Evolutionary conservation across 37 sponge, comb jelly and placozoan species (phyloP).

Genomic region (Diacarnus erythraeanus): DNA sequence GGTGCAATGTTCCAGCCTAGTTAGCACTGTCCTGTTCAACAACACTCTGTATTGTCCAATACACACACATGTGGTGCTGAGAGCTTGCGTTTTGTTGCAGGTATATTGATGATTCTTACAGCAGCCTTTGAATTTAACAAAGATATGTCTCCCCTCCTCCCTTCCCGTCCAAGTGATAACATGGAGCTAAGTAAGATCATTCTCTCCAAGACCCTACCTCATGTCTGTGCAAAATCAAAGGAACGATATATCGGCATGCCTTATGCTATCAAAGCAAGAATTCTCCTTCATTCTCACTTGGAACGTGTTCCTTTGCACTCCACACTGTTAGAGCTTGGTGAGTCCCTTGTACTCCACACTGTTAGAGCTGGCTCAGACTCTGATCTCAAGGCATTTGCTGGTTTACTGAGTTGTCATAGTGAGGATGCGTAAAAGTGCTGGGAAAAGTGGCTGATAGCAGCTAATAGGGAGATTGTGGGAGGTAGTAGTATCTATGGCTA

Average conservation of each 20-base stretch:
- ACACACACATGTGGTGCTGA: too few relatives aligned
- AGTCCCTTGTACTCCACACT: too few relatives aligned
- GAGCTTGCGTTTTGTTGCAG: slow-evolving; percentile 21
- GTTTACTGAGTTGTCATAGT: too few relatives aligned
- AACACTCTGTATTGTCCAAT: too few relatives aligned
- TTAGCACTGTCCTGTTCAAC: too few relatives aligned
- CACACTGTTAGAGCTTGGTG: slow-evolving; percentile 3
- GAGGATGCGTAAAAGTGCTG: too few relatives aligned
- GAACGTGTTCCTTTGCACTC: slow-evolving; percentile 34
- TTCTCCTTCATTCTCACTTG: slow-evolving; percentile 76
- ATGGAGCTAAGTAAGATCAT: slow-evolving; percentile 39
- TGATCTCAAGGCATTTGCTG: too few relatives aligned
- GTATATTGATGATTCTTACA: slow-evolving; percentile 34
- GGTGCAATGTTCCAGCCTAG: too few relatives aligned
- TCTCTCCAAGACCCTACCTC: slow-evolving; percentile 36
- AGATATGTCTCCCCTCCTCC: background rate
- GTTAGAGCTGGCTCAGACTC: too few relatives aligned
- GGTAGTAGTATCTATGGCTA: too few relatives aligned
- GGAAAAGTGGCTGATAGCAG: too few relatives aligned
- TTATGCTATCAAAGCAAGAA: slow-evolving; percentile 70
- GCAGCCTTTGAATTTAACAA: slow-evolving; percentile 63
- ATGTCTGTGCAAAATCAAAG: slow-evolving; percentile 43
- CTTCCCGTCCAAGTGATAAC: slow-evolving; percentile 37
- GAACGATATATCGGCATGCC: slow-evolving; percentile 55
- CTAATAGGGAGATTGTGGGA: too few relatives aligned